phyloP scores from a whole-genome alignment of 2,888 invertebrate genomes.

The Nomada ferruginata region DNA sequence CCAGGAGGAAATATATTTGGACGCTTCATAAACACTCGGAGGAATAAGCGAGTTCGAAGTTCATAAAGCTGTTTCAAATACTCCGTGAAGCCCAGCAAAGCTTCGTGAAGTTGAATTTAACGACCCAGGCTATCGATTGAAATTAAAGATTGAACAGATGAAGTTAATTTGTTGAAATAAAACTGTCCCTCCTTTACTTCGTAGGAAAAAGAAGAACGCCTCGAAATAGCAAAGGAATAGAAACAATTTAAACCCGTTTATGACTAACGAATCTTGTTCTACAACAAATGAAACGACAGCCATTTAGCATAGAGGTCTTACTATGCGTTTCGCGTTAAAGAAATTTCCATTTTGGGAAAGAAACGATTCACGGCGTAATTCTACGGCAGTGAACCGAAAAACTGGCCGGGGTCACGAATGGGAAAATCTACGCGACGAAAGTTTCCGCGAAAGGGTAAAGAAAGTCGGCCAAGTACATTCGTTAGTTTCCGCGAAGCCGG shows the following conservation, averaged over 20 bases:
- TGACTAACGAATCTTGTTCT: too few relatives aligned
- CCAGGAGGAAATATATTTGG: not conserved
- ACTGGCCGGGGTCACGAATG: conserved; percentile 11
- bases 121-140: conserved; percentile 11
- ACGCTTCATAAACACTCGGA: not conserved
- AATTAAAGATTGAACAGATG: conserved; percentile 12
- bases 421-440: conserved; percentile 32
- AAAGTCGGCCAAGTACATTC: conserved; percentile 67
- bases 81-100: conserved; percentile 12
- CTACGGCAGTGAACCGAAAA: conserved; percentile 14
- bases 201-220: too few relatives aligned
- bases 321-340: not conserved
- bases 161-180: conserved; percentile 16
- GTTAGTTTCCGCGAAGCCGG: conserved; percentile 55
- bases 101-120: conserved; percentile 10
- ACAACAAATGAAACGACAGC: too few relatives aligned
- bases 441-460: conserved; percentile 47
- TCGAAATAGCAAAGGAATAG: not conserved
- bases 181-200: not conserved
- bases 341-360: not conserved
- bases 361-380: conserved; percentile 1
- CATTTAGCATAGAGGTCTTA: not conserved
- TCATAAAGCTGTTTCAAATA: conserved; percentile 18
- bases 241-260: not conserved
- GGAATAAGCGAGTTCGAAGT: conserved; percentile 9